Evolutionary conservation across 1,140 invertebrate genomes (phyloP), one percentile per base, ranked within the genome.

Genomic region (Drosophila parvula): DNA sequence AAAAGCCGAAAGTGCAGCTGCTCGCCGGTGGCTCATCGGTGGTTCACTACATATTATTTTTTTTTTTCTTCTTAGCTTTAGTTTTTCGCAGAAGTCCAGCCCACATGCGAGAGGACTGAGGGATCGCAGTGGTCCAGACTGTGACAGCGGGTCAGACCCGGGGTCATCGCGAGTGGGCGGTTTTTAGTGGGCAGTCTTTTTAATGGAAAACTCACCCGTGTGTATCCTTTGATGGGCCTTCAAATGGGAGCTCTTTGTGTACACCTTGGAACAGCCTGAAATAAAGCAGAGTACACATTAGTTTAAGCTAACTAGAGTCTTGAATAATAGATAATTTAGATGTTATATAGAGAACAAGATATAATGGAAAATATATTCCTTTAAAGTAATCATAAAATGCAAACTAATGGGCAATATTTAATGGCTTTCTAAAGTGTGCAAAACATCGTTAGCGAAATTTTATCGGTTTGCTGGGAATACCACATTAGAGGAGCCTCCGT

Each of bases 141-240:
- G 59, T 43, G 73, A 65, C 74, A 74, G 71, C 8, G 50, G 51
- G 64, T 58, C 40, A 58, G 43, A 28, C 57, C 30, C 27, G 70
- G 34, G 59, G 57, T 43, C 61, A 53, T 18, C 16, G 38, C 40
- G 28, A 36, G 27, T 80, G 70, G 40, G 53, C 68, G 70, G 65
- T 2, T 47, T 47, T 36, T 59, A 53, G 68, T 53, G 50, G 63
- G 51, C 18, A 58, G 36, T 32, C 44, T 51, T 57, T 43, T 43
- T 34, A 36, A 62, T 43, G 67, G 59, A 67, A 53, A 47, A 88
- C 94, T 95, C 94, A 99, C 98, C 98, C 94, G 98, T 99, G 92
- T 99, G 98, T 93, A 99, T 98, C 91, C 98, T 94, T 93, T 99
- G 97, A 94, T 99, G 98, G 59, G 98, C 98, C 93, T 99, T 99